Evolutionary conservation across 2,113 vertebrate species (phyloP), one percentile per base, ranked within the genome.

Genomic region (Taxidea taxus): DNA sequence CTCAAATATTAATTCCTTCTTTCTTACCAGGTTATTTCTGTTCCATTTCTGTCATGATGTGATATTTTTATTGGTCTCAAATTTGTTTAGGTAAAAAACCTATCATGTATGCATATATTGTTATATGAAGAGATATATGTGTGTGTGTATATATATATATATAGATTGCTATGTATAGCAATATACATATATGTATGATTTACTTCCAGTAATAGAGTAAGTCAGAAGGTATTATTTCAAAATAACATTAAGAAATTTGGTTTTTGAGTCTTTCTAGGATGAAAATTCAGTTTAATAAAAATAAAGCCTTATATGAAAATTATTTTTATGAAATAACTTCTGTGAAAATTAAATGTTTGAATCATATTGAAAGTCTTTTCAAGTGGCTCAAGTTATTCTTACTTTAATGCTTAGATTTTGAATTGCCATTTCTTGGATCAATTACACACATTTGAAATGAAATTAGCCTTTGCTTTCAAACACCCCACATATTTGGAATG

Each of bases 391-490:
- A 95, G 51, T 94, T 95, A 72, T 70, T 95, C 64, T 70, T 89
- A 81, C 56, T 83, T 91, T 85, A 77, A 77, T 72, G 23, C 62
- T 95, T 97, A 64, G 42, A 90, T 87, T 97, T 95, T 95, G 72
- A 96, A 93, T 49, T 25, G 56, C 86, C 37, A 70, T 94, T 97
- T 92, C 31, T 90, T 96, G 78, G 74, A 62, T 93, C 51, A 80
- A 9, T 94, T 94, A 51, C 60, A 62, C 86, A 31, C 29, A 54
- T 96, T 95, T 93, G 80, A 74, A 94, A 90, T 94, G 70, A 97
- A 97, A 94, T 96, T 97, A 96, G 51, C 56, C 74, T 97, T 95
- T 93, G 96, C 72, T 92, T 62, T 86, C 60, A 96, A 83, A 87
- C 27, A 37, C 68, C 31, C 47, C 16, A 8, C 87, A 83, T 97